Evolutionary conservation across 2,888 invertebrate species (phyloP).

Genomic region (Scrobipalpa atriplicella): DNA sequence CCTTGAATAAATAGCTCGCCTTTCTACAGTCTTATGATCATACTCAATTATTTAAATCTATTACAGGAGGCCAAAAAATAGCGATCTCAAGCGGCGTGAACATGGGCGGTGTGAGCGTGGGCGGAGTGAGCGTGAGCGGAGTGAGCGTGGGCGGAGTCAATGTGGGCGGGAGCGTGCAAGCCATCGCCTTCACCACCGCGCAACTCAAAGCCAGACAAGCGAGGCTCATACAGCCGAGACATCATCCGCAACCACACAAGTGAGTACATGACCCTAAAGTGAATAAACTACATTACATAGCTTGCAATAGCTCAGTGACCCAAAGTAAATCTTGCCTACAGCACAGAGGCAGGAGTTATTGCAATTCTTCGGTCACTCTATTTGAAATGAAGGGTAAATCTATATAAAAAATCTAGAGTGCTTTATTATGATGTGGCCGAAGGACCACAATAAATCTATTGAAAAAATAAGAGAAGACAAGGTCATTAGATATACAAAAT

Average conservation of each 20-base stretch:
- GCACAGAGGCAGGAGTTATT: too few species aligned
- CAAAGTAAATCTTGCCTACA: too few species aligned
- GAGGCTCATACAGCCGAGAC: constrained; percentile 53
- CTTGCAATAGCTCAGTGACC: too few species aligned
- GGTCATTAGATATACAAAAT: background rate
- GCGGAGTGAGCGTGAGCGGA: constrained; percentile 41
- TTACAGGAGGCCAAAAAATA: constrained; percentile 55
- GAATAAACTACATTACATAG: too few species aligned
- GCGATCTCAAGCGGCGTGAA: constrained; percentile 56
- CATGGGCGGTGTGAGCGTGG: constrained; percentile 41
- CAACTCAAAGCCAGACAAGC: constrained; percentile 64
- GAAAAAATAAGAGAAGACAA: too few species aligned
- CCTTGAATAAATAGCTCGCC: too few species aligned
- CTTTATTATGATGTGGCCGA: too few species aligned
- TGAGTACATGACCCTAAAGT: background rate
- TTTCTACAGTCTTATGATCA: too few species aligned
- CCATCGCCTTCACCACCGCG: constrained; percentile 63
- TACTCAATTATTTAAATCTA: background rate
- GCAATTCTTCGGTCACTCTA: too few species aligned
- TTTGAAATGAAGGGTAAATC: too few species aligned
- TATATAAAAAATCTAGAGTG: too few species aligned
- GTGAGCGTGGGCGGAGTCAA: constrained; percentile 40
- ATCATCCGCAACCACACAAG: background rate
- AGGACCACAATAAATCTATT: too few species aligned
- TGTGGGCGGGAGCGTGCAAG: constrained; percentile 61